Base-by-base conservation (phyloP, 2,113 vertebrate genomes). In the Alligator sinensis region DNA sequence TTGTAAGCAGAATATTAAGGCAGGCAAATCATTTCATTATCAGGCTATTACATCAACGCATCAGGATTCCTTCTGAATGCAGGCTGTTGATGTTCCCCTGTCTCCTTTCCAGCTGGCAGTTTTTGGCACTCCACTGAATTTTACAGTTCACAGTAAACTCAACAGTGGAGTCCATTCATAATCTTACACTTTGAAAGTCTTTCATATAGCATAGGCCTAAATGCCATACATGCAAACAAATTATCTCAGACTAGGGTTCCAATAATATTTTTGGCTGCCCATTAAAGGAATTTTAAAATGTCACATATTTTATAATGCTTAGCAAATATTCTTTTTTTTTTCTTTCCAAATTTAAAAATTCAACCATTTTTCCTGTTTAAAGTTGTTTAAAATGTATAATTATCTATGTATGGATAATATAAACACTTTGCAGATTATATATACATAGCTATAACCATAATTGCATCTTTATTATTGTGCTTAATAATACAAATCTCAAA, bases 61-160 rank as follows among this genome's bases (percentile, higher is more conserved):
- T 98, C 95, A 97, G 94, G 96, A 97, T 97, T 96, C 82, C 82
- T 97, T 97, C 95, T 98, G 96, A 98, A 98, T 97, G 94, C 83
- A 94, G 96, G n/a, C 95, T 97, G 94, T 98, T 98, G 91, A 98
- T 96, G 92, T 80, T 84, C 66, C 68, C 63, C 66, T 96, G 94
- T 93, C 93, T 82, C 88, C 74, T 91, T 96, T 97, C 96, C 97
- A 97, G 96, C 91, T 96, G 96, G 92, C 88, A 95, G 47, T 90
- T 96, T 95, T 91, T 93, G 86, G 87, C 93, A 86, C 68, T 96
- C 64, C 28, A 91, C 47, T 96, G 87, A 95, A 87, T 97, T 97
- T 96, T 96, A 92, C 72, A 96, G 90, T 96, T 96, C 96, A 96
- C 81, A 80, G 80, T 94, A 93, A 92, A 66, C 80, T 93, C 84